phyloP scores from a whole-genome alignment of 1,140 invertebrate species.

The Drosophila bocqueti region DNA sequence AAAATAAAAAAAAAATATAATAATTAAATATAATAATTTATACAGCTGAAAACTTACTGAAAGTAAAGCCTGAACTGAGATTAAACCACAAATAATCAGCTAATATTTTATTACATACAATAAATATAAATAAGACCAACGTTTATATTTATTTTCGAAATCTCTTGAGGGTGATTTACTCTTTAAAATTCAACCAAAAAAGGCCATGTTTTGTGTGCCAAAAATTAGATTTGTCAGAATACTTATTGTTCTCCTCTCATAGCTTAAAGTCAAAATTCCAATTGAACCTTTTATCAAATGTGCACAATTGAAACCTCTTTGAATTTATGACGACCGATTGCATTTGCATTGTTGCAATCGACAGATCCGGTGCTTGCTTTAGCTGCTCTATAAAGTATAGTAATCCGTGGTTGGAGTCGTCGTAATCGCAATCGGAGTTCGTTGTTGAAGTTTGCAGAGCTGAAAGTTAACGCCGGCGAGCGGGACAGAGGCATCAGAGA shows the following conservation, averaged over 20 bases:
- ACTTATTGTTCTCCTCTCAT: background rate
- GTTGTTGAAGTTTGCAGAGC: background rate
- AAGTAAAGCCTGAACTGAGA: too few relatives aligned
- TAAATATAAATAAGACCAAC: background rate
- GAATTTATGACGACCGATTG: constrained; percentile 28
- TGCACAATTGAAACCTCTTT: background rate
- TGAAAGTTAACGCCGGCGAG: constrained; percentile 17
- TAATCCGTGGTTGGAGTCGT: constrained; percentile 32
- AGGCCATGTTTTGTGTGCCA: background rate
- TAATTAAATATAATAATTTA: too few relatives aligned
- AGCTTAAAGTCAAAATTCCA: constrained; percentile 32
- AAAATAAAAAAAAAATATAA: background rate
- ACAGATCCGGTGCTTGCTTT: constrained; percentile 14
- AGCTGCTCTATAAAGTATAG: constrained; percentile 1
- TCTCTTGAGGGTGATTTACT: background rate
- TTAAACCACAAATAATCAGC: background rate
- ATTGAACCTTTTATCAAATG: constrained; percentile 16
- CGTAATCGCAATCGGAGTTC: constrained; percentile 8
- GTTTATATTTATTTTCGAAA: background rate
- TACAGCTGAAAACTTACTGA: background rate
- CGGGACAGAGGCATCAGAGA: constrained; percentile 2
- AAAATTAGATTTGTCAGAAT: background rate
- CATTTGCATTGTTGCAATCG: constrained; percentile 63
- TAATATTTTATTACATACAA: background rate
- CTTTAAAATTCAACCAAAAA: background rate